Base-by-base conservation (phyloP, 2,113 vertebrate species). In the Axis porcinus region DNA sequence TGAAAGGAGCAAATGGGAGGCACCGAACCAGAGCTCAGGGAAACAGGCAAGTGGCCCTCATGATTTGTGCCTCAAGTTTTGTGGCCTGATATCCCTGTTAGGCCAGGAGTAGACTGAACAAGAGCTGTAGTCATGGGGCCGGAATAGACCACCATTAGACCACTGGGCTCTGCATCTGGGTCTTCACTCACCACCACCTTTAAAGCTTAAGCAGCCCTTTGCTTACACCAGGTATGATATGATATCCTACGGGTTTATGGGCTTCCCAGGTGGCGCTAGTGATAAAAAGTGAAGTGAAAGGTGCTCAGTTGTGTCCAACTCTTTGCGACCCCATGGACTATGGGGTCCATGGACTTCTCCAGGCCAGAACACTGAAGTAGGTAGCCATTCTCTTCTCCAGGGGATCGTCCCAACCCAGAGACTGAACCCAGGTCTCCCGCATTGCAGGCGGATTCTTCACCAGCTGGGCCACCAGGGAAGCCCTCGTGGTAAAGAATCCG, bases 31-130 rank as follows among this genome's bases (percentile, higher is more conserved):
- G 36, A 54, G 54, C 93, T 50, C 82, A 27, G 43, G 86, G 82
- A 3, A 33, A 23, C 50, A 0, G 1, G 55, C 2, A 7, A 27
- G 54, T n/a, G 25, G 36, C 52, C 23, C 30, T 60, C 16, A 2
- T 19, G 94, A 21, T 15, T 27, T 8, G 1, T 5, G 30, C 33
- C 33, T 90, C 81, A 33, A 27, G 60, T 54, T 54, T 47, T 55
- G 13, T 60, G 23, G 36, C 70, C 43, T 8, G 5, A 3, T 27
- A 36, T 30, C 57, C 76, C 47, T 15, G 14, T 30, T 30, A 52
- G 64, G 55, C 6, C 55, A 64, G n/a, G 36, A 9, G 58, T 14
- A 17, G 81, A 52, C 6, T 3, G 14, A 64, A 85, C 28, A 30
- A 47, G 50, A 60, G 36, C 70, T 43, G 8, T 79, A 52, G 81